A percentile compares a stretch with the other conserved stretches of the same genome.
phyloP scores from a whole-genome alignment of 2,113 vertebrate species.

The Macrotus californicus region DNA sequence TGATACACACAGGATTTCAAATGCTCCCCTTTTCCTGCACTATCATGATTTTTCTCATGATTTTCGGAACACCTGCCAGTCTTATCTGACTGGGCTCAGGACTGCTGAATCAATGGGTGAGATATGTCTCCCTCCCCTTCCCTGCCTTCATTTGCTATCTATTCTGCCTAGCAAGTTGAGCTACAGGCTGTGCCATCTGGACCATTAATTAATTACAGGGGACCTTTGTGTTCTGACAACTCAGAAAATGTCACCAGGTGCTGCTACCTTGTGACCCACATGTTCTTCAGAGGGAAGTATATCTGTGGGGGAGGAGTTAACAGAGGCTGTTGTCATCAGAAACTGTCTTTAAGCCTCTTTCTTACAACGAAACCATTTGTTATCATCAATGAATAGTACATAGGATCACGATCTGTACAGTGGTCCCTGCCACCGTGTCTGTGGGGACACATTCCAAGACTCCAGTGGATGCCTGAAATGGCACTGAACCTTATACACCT shows the following conservation, averaged over 20 bases:
- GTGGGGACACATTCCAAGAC: background rate
- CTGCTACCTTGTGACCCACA: fast-evolving
- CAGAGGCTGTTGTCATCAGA: background rate
- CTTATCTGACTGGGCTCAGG: no score
- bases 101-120: no score
- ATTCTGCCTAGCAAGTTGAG: background rate
- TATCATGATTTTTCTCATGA: no score
- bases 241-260: background rate
- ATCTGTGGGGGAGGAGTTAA: background rate
- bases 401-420: background rate
- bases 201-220: background rate
- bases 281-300: background rate
- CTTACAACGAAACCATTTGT: background rate
- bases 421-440: background rate
- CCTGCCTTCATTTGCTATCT: no score
- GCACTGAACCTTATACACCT: no score
- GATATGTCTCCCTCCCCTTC: no score
- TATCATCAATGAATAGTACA: background rate
- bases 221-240: background rate
- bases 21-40: no score
- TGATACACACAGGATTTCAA: no score
- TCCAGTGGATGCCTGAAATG: background rate
- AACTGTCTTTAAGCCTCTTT: background rate
- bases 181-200: background rate
- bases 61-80: no score